phyloP scores from a whole-genome alignment of 2,113 vertebrate genomes.

The Chloropsis hardwickii region DNA sequence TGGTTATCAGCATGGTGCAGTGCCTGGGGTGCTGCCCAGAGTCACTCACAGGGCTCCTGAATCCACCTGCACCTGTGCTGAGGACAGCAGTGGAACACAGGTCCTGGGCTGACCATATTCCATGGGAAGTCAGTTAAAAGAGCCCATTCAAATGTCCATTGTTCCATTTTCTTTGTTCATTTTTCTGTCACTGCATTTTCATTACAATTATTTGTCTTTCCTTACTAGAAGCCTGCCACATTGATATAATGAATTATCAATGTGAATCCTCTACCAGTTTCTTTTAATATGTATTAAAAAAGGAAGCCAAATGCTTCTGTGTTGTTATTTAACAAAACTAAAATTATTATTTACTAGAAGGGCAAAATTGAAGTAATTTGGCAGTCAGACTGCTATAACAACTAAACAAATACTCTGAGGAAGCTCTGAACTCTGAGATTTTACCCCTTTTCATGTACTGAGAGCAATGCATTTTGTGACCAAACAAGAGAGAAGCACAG shows the following conservation, averaged over 20 bases:
- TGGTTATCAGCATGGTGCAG: neutral
- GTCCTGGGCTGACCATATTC: neutral
- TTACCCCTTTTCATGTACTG: neutral
- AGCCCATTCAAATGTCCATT: conserved; percentile 21
- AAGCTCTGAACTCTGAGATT: neutral
- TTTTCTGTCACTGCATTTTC: conserved; percentile 36
- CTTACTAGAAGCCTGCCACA: neutral
- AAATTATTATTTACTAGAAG: conserved; percentile 29
- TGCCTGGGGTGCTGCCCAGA: neutral
- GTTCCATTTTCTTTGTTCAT: conserved; percentile 26
- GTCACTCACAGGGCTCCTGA: neutral
- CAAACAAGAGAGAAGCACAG: neutral
- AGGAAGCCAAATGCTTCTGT: conserved; percentile 14
- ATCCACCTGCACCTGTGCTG: neutral
- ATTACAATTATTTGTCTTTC: neutral
- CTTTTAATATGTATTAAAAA: neutral
- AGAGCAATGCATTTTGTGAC: neutral
- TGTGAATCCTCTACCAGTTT: neutral
- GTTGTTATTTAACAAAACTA: conserved; percentile 34
- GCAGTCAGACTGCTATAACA: neutral
- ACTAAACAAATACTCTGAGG: neutral
- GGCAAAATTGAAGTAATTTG: neutral
- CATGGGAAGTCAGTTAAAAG: neutral
- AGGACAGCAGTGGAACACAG: neutral
- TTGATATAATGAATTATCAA: neutral